Evolutionary conservation across 2,113 vertebrate genomes (phyloP), one percentile per base, ranked within the genome.

Genomic region (Gorsachius goisagi): DNA sequence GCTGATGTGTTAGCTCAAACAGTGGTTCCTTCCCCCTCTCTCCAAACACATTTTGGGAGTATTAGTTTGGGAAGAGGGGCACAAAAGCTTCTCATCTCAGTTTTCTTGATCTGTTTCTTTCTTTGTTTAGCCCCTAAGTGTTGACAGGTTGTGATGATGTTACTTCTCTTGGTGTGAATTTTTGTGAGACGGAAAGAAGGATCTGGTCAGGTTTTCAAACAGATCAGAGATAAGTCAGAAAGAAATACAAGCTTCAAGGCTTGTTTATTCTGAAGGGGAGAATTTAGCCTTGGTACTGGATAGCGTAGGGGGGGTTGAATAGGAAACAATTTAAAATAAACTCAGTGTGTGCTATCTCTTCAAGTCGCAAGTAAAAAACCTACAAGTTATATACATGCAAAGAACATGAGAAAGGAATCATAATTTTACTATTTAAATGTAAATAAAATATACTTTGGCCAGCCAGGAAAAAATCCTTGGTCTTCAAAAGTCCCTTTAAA

Each of bases 111-210:
- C 79, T 75, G 73, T 82, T 94, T 91, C 67, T 91, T 89, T 75
- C 91, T 94, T 93, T 95, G 93, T 95, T 91, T 95, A 88, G 96
- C 87, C 77, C 95, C 41, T 62, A 73, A 94, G 89, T 91, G 94
- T 94, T 95, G 97, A 92, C 95, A 97, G 87, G 90, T 87, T 89
- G 96, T 56, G 89, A 84, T 71, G 88, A 89, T 88, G 71, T 87
- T 92, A n/a, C 87, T 91, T 92, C 85, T 92, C 81, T 92, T 68
- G 81, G 93, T 15, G 49, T 92, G 95, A 93, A 73, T 89, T 92
- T 95, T 88, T 95, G 89, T 75, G 89, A 91, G 84, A 95, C 41
- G 3, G 82, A 95, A 97, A 87, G 73, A 85, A 85, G 55, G 91
- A 79, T 88, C 74, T 71, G 71, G 84, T 89, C 81, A 88, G 81